Percentiles rank a stretch among this genome's conserved stretches.
Conservation (phyloP, 1,140 invertebrate genomes). For the Pseudomyrmex flavicornis region DNA sequence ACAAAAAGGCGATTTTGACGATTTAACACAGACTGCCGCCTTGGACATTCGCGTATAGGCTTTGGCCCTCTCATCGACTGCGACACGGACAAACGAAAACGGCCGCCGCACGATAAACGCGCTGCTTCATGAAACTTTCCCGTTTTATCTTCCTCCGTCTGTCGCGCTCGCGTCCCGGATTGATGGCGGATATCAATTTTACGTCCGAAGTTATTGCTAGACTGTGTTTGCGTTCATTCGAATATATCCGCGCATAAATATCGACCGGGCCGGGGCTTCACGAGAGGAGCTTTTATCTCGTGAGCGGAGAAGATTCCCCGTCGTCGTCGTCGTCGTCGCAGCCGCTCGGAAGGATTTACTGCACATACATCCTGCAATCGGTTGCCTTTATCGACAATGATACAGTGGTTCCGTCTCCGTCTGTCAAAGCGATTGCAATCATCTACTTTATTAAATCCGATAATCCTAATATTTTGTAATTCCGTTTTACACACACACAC, state of each 20-base stretch:
- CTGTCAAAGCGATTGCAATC: constrained; percentile 8
- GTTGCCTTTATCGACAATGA: constrained; percentile 17
- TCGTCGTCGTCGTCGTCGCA: neutral
- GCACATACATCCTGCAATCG: constrained; percentile 34
- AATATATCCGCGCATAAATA: constrained; percentile 77
- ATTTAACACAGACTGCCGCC: constrained; percentile 60
- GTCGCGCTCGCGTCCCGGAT: constrained; percentile 58
- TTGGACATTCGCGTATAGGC: constrained; percentile 44
- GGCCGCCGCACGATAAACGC: constrained; percentile 34
- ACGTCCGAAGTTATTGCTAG: constrained; percentile 75
- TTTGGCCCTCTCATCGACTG: neutral
- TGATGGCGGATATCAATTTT: constrained; percentile 76
- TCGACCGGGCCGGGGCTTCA: constrained; percentile 43
- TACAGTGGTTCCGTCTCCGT: constrained; percentile 19
- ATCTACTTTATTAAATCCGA: constrained; percentile 8
- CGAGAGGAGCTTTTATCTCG: constrained; percentile 56
- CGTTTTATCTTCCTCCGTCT: constrained; percentile 50
- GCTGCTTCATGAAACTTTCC: constrained; percentile 54
- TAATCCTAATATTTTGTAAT: neutral
- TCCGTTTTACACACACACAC: neutral
- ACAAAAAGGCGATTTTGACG: constrained; percentile 60
- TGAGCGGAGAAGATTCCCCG: constrained; percentile 54
- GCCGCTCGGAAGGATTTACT: constrained; percentile 54
- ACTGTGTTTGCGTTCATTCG: constrained; percentile 75
- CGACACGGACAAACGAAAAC: constrained; percentile 33